Evolutionary conservation across 2,797 vertebrate genomes (phyloP).

Genomic region (Cynopterus sphinx): DNA sequence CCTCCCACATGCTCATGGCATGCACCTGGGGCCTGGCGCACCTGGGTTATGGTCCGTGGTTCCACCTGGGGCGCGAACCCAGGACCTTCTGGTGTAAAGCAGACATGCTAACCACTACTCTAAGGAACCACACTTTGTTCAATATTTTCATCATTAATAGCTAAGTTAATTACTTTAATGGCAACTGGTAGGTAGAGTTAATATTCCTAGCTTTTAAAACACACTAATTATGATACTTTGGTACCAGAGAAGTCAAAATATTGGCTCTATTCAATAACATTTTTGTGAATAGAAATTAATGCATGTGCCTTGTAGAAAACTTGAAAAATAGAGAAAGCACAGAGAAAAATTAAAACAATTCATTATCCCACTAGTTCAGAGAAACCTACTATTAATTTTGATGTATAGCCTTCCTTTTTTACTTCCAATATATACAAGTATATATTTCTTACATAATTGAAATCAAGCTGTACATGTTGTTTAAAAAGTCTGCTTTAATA

Average conservation of each 20-base stretch:
- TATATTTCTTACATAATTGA: neutral
- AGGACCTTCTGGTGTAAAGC: no score
- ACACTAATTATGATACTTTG: constrained; percentile 33
- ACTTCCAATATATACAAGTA: neutral
- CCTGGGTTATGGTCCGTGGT: no score
- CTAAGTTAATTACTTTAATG: constrained; percentile 61
- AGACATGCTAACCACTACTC: no score
- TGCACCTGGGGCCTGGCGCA: no score
- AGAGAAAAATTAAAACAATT: constrained; percentile 53
- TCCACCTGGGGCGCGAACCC: no score
- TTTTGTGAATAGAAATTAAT: constrained; percentile 49
- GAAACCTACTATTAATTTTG: constrained; percentile 36
- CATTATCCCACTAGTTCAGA: neutral
- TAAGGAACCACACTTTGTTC: neutral
- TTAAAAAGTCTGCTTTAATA: constrained; percentile 39
- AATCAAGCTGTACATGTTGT: constrained; percentile 11
- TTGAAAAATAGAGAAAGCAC: neutral
- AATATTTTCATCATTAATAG: constrained; percentile 51
- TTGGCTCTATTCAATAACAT: constrained; percentile 40
- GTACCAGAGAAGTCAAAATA: constrained; percentile 58
- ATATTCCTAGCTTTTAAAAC: constrained; percentile 40
- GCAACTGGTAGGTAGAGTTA: constrained; percentile 33
- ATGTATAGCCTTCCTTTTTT: neutral
- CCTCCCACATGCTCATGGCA: no score
- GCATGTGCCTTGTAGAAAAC: constrained; percentile 17